Conservation (phyloP, 2,888 invertebrate species). For the Rutpela maculata region DNA sequence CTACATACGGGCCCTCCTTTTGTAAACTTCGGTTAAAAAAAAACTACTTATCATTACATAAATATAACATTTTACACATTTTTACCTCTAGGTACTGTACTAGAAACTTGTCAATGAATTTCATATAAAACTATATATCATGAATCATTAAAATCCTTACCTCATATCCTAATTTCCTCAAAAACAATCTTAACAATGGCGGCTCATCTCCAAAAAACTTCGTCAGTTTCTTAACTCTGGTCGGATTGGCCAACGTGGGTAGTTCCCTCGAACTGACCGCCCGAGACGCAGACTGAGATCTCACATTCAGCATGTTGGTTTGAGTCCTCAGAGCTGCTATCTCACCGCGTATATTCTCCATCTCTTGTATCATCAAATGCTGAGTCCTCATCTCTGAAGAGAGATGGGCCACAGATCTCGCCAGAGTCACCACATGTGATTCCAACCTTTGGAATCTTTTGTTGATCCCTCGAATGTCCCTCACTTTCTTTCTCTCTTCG, state of each 20-base stretch:
- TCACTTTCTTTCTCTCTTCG: conserved; percentile 85
- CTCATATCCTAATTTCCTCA: conserved; percentile 94
- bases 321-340: conserved; percentile 85
- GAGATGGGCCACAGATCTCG: conserved; percentile 91
- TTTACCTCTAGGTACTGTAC: too few species aligned
- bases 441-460: conserved; percentile 92
- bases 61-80: too few species aligned
- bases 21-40: too few species aligned
- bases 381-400: conserved; percentile 94
- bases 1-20: too few species aligned
- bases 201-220: conserved; percentile 97
- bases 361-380: conserved; percentile 91
- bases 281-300: conserved; percentile 82
- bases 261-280: conserved; percentile 76
- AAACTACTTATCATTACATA: too few species aligned
- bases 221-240: conserved; percentile 90
- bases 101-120: too few species aligned
- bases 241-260: conserved; percentile 88
- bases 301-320: conserved; percentile 77
- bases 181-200: conserved; percentile 90
- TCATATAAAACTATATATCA: too few species aligned
- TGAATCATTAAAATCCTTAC: conserved; percentile 72
- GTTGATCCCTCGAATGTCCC: conserved; percentile 84
- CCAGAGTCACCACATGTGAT: conserved; percentile 93
- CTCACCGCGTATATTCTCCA: conserved; percentile 90